A percentile compares a stretch with the other conserved stretches of the same genome.
Evolutionary conservation across 2,113 vertebrate species (phyloP).

Genomic region (Upupa epops): DNA sequence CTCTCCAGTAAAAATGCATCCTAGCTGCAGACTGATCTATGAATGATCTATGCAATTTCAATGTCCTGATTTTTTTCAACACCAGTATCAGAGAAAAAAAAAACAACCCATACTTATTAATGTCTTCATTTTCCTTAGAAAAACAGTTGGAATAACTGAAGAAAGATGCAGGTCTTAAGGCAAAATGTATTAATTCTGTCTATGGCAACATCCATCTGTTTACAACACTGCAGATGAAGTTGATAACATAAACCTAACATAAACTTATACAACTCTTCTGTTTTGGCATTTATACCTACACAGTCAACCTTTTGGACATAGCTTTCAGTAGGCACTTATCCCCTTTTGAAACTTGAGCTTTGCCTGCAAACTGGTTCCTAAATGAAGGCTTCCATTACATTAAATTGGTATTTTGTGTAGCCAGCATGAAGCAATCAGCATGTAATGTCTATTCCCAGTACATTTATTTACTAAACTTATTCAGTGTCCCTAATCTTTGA

Average conservation of each 20-base stretch:
- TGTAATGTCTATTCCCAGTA: conserved; percentile 62
- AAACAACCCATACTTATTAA: neutral
- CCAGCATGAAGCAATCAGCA: conserved; percentile 52
- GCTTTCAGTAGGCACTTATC: neutral
- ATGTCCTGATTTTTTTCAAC: neutral
- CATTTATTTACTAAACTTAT: conserved; percentile 63
- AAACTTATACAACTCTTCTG: neutral
- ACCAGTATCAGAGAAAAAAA: neutral
- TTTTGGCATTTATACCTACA: neutral
- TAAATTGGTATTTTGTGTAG: conserved; percentile 55
- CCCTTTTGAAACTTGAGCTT: neutral
- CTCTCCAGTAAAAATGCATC: neutral
- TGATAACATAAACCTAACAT: neutral
- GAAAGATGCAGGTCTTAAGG: neutral
- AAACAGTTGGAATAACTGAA: neutral
- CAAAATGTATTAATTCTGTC: neutral
- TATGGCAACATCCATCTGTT: neutral
- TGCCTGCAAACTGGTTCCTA: neutral
- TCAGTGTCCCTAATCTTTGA: conserved; percentile 63
- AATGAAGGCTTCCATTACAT: conserved; percentile 46
- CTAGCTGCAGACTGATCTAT: neutral
- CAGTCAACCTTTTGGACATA: neutral
- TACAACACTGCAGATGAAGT: neutral
- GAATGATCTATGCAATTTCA: neutral
- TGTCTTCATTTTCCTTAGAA: neutral